Conservation (phyloP, 2,888 invertebrate genomes). For the Tetragonula carbonaria region DNA sequence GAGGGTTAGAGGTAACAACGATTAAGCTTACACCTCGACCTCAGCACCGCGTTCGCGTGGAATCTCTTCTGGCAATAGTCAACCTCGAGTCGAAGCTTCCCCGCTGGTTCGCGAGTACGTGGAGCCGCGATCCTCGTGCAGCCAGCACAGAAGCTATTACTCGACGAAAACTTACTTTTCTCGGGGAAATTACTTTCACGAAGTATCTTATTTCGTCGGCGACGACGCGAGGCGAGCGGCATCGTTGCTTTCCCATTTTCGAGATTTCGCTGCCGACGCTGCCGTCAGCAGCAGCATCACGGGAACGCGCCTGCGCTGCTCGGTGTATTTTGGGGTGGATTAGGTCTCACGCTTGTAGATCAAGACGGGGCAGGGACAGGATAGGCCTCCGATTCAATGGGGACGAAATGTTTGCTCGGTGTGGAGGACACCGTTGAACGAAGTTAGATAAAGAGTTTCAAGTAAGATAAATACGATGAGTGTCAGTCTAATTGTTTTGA, state of each 20-base stretch:
- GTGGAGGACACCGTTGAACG: not conserved
- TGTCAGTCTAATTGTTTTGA: not conserved
- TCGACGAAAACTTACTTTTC: conserved; percentile 76
- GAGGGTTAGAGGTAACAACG: conserved; percentile 25
- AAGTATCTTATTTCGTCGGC: conserved; percentile 77
- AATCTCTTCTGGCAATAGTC: conserved; percentile 67
- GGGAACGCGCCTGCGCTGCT: conserved; percentile 6
- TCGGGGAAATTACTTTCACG: conserved; percentile 74
- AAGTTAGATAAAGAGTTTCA: conserved; percentile 9
- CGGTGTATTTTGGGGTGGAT: conserved; percentile 23
- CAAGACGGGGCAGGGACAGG: not conserved
- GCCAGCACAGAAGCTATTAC: conserved; percentile 71
- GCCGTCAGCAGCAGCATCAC: not conserved
- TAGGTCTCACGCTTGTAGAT: conserved; percentile 29
- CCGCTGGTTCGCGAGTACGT: conserved; percentile 37
- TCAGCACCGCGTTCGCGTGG: conserved; percentile 37
- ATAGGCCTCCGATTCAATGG: conserved; percentile 6
- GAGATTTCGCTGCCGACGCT: conserved; percentile 13
- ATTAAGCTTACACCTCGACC: conserved; percentile 69
- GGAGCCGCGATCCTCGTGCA: conserved; percentile 26
- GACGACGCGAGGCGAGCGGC: conserved; percentile 46
- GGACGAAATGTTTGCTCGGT: not conserved
- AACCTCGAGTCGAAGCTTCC: conserved; percentile 24
- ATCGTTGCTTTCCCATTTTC: conserved; percentile 37
- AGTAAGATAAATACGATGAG: not conserved